These are phyloP conservation scores for Mycteria americana DNA, from an alignment of 2,797 vertebrate genomes.

Conservation along the genomic window DNA sequence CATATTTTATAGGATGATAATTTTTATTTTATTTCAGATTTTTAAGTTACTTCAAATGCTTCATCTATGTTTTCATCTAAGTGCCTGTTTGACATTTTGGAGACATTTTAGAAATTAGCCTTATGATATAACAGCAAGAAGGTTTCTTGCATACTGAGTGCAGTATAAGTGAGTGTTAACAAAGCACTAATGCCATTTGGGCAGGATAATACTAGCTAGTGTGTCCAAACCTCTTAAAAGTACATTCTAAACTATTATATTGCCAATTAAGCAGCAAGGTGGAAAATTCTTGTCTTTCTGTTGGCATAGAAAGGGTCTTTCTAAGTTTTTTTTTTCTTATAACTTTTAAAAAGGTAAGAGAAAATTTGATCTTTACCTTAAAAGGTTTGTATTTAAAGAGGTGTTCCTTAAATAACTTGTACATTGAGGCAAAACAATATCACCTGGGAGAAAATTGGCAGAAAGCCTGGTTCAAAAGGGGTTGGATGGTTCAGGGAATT, in stretches of 20 bases:
- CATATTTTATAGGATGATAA: not conserved
- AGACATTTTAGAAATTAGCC: not conserved
- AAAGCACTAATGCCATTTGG: constrained; percentile 71
- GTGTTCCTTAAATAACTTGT: not conserved
- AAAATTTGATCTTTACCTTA: not conserved
- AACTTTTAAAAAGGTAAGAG: not conserved
- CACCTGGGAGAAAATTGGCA: not conserved
- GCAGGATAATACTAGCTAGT: constrained; percentile 17
- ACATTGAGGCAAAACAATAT: not conserved
- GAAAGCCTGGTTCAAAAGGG: not conserved
- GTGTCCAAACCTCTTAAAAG: constrained; percentile 61
- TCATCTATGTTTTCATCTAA: not conserved
- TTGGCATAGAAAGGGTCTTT: constrained; percentile 34
- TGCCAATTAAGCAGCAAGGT: constrained; percentile 72
- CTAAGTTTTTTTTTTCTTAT: not conserved
- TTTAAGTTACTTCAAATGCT: not conserved
- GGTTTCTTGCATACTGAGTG: not conserved
- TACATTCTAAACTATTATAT: constrained; percentile 49
- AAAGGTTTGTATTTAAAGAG: not conserved
- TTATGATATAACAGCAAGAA: constrained; percentile 20
- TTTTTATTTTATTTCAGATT: not conserved
- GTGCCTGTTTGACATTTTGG: not conserved
- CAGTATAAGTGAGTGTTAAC: constrained; percentile 57
- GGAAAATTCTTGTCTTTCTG: constrained; percentile 73
- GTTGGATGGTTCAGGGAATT: not conserved